Percentiles rank a stretch among this genome's conserved stretches.
Evolutionary conservation across 2,888 invertebrate genomes (phyloP).

Genomic region (Drosophila diplacantha): DNA sequence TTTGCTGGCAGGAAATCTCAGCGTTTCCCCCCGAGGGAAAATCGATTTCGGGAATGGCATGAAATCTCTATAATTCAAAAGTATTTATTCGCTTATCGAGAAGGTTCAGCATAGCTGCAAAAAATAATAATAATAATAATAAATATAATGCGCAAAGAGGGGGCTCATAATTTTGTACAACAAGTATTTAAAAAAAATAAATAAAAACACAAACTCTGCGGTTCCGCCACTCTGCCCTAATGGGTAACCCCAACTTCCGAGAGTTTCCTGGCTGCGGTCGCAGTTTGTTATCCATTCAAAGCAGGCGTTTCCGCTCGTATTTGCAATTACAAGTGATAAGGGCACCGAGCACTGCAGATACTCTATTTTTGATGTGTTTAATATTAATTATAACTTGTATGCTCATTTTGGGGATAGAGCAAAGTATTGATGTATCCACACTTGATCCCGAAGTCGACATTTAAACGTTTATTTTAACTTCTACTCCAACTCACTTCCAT

Average conservation of each 20-base stretch:
- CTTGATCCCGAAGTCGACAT: no score
- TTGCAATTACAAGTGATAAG: slow-evolving; percentile 64
- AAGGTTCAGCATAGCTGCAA: neutral
- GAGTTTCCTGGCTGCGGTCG: slow-evolving; percentile 22
- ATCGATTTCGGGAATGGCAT: neutral
- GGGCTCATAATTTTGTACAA: neutral
- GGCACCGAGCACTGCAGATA: neutral
- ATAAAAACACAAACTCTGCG: slow-evolving; percentile 15
- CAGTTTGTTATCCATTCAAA: slow-evolving; percentile 53
- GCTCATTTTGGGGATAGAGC: no score
- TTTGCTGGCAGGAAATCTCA: neutral
- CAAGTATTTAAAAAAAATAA: neutral
- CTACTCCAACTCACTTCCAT: neutral
- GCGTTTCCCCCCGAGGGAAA: neutral
- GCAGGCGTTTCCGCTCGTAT: slow-evolving; percentile 60
- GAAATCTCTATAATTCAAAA: neutral
- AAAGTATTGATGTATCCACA: no score
- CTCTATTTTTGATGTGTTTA: neutral
- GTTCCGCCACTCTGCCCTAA: slow-evolving; percentile 43
- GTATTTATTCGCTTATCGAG: neutral
- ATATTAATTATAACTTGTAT: neutral
- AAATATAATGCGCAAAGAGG: slow-evolving; percentile 4
- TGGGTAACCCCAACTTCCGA: slow-evolving; percentile 61
- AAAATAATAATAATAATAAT: neutral
- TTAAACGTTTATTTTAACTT: neutral